Evolutionary conservation across 2,888 invertebrate species (phyloP), one percentile per base, ranked within the genome.

Genomic region (Acanthosoma haemorrhoidale): DNA sequence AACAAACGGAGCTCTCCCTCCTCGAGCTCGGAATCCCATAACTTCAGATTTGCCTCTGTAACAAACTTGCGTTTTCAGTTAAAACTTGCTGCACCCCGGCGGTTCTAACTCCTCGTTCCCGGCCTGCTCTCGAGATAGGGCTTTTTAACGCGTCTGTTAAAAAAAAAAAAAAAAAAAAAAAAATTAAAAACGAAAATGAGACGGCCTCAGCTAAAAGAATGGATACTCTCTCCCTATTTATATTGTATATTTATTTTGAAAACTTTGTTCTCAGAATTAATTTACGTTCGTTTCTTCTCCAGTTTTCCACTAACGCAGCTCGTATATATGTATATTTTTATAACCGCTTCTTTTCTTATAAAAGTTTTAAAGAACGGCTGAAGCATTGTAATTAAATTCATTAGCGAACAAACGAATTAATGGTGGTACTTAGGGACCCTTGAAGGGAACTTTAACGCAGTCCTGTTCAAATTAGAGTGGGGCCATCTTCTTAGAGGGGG

Each of bases 241-340:
- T 51, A 51, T 51, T 51, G 51, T n/a, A 13, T 25, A 51, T 51
- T 51, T 51, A 51, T 51, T 51, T 51, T 51, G 25, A 51, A 51
- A 51, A 51, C 25, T 51, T 51, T 51, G 21, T 51, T 25, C 29
- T 51, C 29, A n/a, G 51, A 51, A 51, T 51, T 51, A 51, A 51
- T 51, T 51, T 51, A 51, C 29, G 51, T 51, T 51, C 29, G 29
- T 51, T 21, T 51, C 51, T 51, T 51, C 51, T 13, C 25, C 2
- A n/a, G 51, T 51, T 51, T 21, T 13, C 25, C 21, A 4, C 51
- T 51, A 51, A 51, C 29, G 21, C 51, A n/a, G n/a, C 25, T n/a
- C 18, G 21, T 51, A 51, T 51, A 51, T 51, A 21, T 25, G 29
- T 2, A 25, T 51, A 51, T 51, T 29, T 25, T n/a, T n/a, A n/a